Conservation (phyloP, 2,113 vertebrate genomes). For the Plecturocebus donacophilus region DNA sequence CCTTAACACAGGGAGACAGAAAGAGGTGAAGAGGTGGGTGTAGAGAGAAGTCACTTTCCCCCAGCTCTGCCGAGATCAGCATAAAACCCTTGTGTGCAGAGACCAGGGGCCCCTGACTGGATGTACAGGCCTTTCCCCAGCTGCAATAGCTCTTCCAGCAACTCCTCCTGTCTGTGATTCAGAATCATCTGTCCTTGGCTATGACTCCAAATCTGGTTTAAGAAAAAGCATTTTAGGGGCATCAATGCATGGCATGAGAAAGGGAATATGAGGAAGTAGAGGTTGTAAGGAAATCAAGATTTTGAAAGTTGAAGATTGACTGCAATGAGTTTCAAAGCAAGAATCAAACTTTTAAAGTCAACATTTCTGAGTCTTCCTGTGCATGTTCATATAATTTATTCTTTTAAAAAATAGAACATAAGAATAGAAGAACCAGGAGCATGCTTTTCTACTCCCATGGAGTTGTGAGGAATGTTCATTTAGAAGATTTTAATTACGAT, state of each 20-base stretch:
- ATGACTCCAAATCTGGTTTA: neutral
- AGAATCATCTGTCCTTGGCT: neutral
- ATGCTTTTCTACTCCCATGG: neutral
- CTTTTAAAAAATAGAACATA: neutral
- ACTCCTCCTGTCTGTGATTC: neutral
- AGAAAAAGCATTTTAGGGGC: neutral
- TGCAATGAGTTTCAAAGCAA: neutral
- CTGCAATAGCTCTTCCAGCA: neutral
- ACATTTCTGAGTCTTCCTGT: neutral
- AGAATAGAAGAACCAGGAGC: neutral
- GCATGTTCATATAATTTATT: neutral
- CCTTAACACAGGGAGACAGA: neutral
- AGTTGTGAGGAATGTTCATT: neutral
- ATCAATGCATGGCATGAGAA: neutral
- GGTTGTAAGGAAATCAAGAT: neutral
- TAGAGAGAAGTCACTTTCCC: neutral
- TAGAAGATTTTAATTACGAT: neutral
- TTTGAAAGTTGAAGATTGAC: neutral
- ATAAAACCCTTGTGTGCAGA: too few species aligned
- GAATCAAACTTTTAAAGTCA: neutral
- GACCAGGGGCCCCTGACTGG: fast-evolving
- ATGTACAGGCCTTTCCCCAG: neutral
- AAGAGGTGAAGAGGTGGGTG: too few species aligned
- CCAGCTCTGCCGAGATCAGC: neutral
- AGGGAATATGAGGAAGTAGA: neutral